phyloP scores from a whole-genome alignment of 2,888 invertebrate genomes.

The Acanthosepion lycidas region DNA sequence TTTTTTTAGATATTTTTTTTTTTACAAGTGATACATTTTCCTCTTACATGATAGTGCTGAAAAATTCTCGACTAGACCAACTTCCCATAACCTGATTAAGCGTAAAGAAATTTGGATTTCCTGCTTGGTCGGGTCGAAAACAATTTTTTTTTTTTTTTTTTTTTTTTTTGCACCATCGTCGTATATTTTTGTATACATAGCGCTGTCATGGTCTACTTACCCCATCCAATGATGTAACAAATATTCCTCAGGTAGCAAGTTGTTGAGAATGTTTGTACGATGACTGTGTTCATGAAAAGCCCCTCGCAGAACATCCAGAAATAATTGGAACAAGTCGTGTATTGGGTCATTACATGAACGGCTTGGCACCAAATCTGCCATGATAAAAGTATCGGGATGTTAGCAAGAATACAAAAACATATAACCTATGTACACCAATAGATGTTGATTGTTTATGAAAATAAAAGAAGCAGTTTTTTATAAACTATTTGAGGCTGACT shows the following conservation, averaged over 20 bases:
- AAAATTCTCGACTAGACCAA: too few relatives aligned
- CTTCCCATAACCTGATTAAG: too few relatives aligned
- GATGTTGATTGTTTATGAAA: too few relatives aligned
- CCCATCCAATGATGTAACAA: constrained; percentile 89
- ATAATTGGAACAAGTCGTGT: constrained; percentile 92
- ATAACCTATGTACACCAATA: too few relatives aligned
- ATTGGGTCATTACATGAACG: constrained; percentile 88
- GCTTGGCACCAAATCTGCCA: constrained; percentile 84
- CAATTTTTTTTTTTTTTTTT: too few relatives aligned
- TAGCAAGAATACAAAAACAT: not conserved
- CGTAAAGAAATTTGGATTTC: too few relatives aligned
- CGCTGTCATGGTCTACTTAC: constrained; percentile 55
- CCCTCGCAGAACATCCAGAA: constrained; percentile 88
- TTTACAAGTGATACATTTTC: not conserved
- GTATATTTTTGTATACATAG: not conserved
- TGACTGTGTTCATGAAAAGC: constrained; percentile 85
- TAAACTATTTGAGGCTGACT: not conserved
- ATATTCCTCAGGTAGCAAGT: constrained; percentile 88
- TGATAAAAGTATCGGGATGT: not conserved
- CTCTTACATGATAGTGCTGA: not conserved
- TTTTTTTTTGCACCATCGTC: too few relatives aligned
- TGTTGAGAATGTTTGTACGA: constrained; percentile 91
- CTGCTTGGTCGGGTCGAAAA: too few relatives aligned
- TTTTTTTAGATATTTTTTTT: not conserved
- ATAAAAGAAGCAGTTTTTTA: not conserved